Conservation (phyloP, 2,888 invertebrate genomes). For the Macrosiphum euphorbiae region DNA sequence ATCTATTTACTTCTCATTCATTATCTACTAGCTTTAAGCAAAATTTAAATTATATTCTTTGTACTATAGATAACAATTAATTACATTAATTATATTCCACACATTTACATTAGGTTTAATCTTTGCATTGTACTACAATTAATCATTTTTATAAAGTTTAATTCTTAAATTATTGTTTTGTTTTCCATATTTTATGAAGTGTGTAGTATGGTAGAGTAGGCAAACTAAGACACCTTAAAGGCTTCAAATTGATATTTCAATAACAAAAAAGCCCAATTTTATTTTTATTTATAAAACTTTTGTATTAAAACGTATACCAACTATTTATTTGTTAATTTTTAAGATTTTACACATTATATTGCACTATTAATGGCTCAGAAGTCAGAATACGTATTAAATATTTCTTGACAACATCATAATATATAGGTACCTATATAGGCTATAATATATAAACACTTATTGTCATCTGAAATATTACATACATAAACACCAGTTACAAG, state of each 20-base stretch:
- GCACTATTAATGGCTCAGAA: not conserved
- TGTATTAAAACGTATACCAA: not conserved
- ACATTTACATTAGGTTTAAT: too few species aligned
- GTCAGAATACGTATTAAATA: not conserved
- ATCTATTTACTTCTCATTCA: not conserved
- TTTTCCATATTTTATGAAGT: too few species aligned
- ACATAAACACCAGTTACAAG: not conserved
- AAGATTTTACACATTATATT: not conserved
- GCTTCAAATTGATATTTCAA: not conserved
- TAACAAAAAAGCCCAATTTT: not conserved
- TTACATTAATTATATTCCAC: too few species aligned
- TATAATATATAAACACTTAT: not conserved
- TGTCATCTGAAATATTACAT: not conserved
- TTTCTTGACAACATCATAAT: not conserved
- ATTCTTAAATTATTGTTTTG: too few species aligned
- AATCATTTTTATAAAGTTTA: too few species aligned
- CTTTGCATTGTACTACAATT: too few species aligned
- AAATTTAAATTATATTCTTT: not conserved
- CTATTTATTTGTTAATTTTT: not conserved
- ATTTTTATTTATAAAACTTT: not conserved
- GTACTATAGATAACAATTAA: too few species aligned
- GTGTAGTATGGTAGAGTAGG: too few species aligned
- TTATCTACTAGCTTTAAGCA: not conserved
- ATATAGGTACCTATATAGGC: not conserved
- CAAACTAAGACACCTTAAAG: not conserved